Evolutionary conservation across 1,140 invertebrate genomes (phyloP), one percentile per base, ranked within the genome.

Genomic region (Tetramorium alpestre): DNA sequence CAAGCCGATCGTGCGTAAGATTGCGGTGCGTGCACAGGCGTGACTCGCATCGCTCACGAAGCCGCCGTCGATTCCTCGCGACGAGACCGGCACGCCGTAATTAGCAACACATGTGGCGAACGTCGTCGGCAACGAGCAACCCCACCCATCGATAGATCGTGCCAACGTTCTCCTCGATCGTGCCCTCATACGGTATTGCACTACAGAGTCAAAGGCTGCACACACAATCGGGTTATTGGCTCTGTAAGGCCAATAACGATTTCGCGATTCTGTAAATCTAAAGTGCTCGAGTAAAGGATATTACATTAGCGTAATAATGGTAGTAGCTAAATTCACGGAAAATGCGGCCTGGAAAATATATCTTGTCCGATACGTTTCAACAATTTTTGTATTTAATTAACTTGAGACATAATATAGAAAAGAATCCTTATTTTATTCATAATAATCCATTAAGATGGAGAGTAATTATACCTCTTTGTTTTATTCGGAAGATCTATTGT

Each of bases 51-150:
- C 56, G 69, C 25, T 41, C 51, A 76, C 56, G 84, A 76, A 76
- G 41, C 81, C 70, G 82, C 73, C 72, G 85, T 62, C 73, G 85
- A 87, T 80, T 80, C 77, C 77, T 28, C 70, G 56, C 78, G 85
- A 89, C 81, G 78, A 82, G 88, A 78, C 56, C 75, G 67, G 67
- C 58, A 77, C 72, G 88, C 85, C 82, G 88, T 93, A 93, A 93
- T 93, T 93, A 93, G 92, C 87, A 93, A 91, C 92, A 92, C 91
- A 91, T 93, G 92, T 92, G 87, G 89, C 76, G 64, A 81, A 58
- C 76, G 62, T 78, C 62, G 85, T 62, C 44, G 64, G 51, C 44
- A 69, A 51, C 28, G n/a, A 10, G 16, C 69, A 89, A 88, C 89
- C 67, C 73, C 81, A 73, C 77, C 90, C 88, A 88, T 88, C 84